phyloP scores from a whole-genome alignment of 2,888 invertebrate genomes.

The Drosophila acutilabella region DNA sequence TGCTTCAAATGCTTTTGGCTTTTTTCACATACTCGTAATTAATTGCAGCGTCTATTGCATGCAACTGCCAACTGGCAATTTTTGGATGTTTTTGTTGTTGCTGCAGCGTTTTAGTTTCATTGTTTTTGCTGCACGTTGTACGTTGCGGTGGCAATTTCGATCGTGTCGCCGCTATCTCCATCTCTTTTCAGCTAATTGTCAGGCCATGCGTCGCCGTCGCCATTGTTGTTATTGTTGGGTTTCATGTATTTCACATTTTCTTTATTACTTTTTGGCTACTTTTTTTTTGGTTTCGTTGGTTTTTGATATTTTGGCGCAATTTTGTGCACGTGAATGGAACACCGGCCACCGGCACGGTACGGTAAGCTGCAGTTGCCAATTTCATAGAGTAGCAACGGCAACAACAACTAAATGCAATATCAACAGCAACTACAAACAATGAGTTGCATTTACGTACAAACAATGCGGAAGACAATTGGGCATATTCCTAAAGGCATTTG shows the following conservation, averaged over 20 bases:
- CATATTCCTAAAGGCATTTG: slow-evolving; percentile 53
- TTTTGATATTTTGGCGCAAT: slow-evolving; percentile 56
- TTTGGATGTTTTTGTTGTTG: slow-evolving; percentile 25
- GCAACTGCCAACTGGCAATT: slow-evolving; percentile 31
- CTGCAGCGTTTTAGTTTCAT: slow-evolving; percentile 43
- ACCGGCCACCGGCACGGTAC: slow-evolving; percentile 64
- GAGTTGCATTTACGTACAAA: slow-evolving; percentile 45
- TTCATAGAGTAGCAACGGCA: slow-evolving; percentile 14
- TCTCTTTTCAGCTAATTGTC: slow-evolving; percentile 47
- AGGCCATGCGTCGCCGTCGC: slow-evolving; percentile 52
- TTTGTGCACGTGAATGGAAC: slow-evolving; percentile 67
- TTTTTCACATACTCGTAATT: slow-evolving; percentile 63
- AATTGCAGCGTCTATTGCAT: slow-evolving; percentile 55
- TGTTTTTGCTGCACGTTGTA: slow-evolving; percentile 38
- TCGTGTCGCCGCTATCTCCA: slow-evolving; percentile 19
- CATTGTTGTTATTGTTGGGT: slow-evolving; percentile 25
- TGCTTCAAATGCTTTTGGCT: slow-evolving; percentile 40
- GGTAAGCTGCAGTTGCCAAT: slow-evolving; percentile 54
- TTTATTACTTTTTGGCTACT: slow-evolving; percentile 26
- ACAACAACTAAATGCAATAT: slow-evolving; percentile 4
- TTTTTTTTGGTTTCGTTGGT: slow-evolving; percentile 6
- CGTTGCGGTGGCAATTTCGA: slow-evolving; percentile 42
- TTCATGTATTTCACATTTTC: slow-evolving; percentile 36
- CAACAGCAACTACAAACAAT: slow-evolving; percentile 32
- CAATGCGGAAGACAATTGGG: slow-evolving; percentile 58